Conservation (phyloP, 2,797 vertebrate species). For the Sebastes itinus region DNA sequence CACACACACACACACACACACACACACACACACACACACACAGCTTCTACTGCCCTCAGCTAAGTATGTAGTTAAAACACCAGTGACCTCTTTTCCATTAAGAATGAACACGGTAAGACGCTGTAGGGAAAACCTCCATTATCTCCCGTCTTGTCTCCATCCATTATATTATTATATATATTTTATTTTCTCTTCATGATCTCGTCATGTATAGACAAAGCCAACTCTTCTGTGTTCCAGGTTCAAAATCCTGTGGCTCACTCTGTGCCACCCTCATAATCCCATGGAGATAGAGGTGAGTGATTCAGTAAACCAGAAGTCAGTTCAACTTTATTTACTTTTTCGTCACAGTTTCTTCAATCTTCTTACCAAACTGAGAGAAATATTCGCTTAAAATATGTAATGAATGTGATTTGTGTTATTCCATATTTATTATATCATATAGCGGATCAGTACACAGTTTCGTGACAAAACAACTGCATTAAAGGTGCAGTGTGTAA, state of each 20-base stretch:
- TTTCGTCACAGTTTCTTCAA: not conserved
- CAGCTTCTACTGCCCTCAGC: not conserved
- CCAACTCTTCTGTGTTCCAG: conserved; percentile 69
- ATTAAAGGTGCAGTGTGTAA: no score
- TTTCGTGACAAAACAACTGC: not conserved
- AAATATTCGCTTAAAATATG: not conserved
- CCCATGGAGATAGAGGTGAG: conserved; percentile 94
- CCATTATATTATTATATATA: not conserved
- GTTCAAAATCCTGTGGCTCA: conserved; percentile 94
- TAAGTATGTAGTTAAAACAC: conserved; percentile 4
- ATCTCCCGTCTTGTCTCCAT: not conserved
- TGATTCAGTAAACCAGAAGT: not conserved
- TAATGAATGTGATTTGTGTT: not conserved
- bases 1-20: not conserved
- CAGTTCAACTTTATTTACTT: not conserved
- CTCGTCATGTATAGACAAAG: not conserved
- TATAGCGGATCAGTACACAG: not conserved
- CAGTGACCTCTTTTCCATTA: conserved; percentile 17
- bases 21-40: not conserved
- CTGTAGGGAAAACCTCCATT: not conserved
- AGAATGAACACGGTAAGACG: not conserved
- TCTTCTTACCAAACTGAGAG: not conserved
- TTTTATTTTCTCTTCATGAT: not conserved
- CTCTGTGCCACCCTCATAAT: conserved; percentile 93
- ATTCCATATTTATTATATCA: not conserved